These are phyloP conservation scores for Poecile montanus DNA, from an alignment of 2,797 vertebrate genomes.

Conservation along the genomic window DNA sequence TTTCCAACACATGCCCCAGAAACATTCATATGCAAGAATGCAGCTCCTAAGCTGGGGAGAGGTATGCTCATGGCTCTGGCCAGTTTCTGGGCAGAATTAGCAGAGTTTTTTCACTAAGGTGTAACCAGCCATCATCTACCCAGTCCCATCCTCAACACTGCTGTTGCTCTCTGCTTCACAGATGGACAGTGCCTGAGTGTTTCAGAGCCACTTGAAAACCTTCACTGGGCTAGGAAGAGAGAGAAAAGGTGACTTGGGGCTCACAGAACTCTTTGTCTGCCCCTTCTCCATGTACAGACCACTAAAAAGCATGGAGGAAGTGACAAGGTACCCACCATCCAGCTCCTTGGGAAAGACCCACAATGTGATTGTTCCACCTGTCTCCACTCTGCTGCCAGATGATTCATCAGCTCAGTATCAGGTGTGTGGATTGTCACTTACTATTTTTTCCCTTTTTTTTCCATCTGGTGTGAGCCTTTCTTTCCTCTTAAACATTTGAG, in stretches of 20 bases:
- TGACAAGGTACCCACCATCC: not conserved
- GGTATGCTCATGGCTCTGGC: fast-evolving
- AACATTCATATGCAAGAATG: not conserved
- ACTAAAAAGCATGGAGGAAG: not conserved
- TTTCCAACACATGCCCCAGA: not conserved
- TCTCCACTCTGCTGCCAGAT: not conserved
- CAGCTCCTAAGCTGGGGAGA: not conserved
- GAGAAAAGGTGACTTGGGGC: not conserved
- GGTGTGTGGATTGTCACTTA: not conserved
- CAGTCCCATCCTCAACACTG: not conserved
- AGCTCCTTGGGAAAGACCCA: not conserved
- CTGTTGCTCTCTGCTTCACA: not conserved
- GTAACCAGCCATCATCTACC: not conserved
- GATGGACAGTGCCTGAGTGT: no score
- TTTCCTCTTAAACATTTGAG: not conserved
- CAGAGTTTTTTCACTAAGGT: not conserved
- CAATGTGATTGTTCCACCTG: not conserved
- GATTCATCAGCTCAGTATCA: not conserved
- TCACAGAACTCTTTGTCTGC: not conserved
- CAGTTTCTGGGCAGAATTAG: not conserved
- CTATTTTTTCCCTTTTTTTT: fast-evolving
- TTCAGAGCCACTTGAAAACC: not conserved
- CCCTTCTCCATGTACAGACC: not conserved
- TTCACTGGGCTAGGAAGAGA: fast-evolving
- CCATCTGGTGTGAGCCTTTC: not conserved